phyloP scores from a whole-genome alignment of 1,140 invertebrate genomes.

The Sarcophaga bullata region DNA sequence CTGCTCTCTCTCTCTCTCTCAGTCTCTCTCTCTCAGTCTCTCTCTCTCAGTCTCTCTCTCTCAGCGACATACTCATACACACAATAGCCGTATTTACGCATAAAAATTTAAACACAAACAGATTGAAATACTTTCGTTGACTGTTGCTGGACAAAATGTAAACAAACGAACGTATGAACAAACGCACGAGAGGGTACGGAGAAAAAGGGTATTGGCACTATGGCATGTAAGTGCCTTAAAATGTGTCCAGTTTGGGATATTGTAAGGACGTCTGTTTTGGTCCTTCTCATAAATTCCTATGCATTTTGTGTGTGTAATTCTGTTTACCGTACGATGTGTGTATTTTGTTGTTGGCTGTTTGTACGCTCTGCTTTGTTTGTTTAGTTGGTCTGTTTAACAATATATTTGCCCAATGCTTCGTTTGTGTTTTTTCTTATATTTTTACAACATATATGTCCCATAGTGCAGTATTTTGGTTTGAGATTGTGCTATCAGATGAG shows the following conservation, averaged over 20 bases:
- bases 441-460: neutral
- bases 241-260: too few species aligned
- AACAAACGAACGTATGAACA: neutral
- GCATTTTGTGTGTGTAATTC: too few species aligned
- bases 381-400: too few species aligned
- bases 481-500: neutral
- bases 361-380: too few species aligned
- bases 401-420: too few species aligned
- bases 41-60: neutral
- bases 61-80: neutral
- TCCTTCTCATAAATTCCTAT: too few species aligned
- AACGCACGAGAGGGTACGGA: neutral
- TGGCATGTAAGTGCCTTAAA: neutral
- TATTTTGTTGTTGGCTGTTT: too few species aligned
- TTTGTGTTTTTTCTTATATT: too few species aligned
- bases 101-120: constrained; percentile 22
- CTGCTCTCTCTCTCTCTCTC: neutral
- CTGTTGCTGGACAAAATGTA: constrained; percentile 11
- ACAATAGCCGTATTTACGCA: neutral
- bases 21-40: neutral
- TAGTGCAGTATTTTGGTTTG: neutral
- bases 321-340: too few species aligned
- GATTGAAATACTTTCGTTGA: constrained; percentile 16
- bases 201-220: neutral
- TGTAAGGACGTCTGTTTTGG: too few species aligned